These are phyloP conservation scores for Pogonomyrmex californicus DNA, from an alignment of 1,140 invertebrate species.

Conservation along the genomic window DNA sequence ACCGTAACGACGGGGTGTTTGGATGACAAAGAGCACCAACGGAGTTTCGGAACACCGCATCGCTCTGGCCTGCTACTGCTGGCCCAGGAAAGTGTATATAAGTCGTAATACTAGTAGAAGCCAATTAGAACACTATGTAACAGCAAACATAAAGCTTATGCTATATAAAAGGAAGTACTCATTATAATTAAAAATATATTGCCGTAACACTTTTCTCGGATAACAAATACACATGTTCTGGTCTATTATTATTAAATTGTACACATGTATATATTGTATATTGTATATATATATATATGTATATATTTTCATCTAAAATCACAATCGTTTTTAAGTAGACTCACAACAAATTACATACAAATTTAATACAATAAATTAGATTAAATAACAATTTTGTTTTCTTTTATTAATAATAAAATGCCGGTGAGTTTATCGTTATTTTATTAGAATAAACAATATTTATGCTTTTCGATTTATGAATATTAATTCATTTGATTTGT, in stretches of 20 bases:
- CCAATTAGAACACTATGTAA: conserved; percentile 58
- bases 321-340: not conserved
- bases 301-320: not conserved
- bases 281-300: not conserved
- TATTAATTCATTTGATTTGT: not conserved
- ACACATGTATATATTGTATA: conserved; percentile 4
- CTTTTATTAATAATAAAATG: not conserved
- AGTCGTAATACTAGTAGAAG: conserved; percentile 46
- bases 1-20: conserved; percentile 78
- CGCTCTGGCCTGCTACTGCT: conserved; percentile 72
- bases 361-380: not conserved
- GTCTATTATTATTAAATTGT: not conserved
- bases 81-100: conserved; percentile 76
- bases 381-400: not conserved
- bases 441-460: not conserved
- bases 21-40: conserved; percentile 81
- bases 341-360: not conserved
- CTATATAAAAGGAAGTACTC: conserved; percentile 10
- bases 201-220: not conserved
- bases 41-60: conserved; percentile 83
- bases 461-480: not conserved
- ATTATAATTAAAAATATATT: not conserved
- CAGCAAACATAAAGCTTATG: not conserved
- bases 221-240: not conserved
- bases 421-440: not conserved